phyloP scores from a whole-genome alignment of 1,140 invertebrate species.

The Apis cerana region DNA sequence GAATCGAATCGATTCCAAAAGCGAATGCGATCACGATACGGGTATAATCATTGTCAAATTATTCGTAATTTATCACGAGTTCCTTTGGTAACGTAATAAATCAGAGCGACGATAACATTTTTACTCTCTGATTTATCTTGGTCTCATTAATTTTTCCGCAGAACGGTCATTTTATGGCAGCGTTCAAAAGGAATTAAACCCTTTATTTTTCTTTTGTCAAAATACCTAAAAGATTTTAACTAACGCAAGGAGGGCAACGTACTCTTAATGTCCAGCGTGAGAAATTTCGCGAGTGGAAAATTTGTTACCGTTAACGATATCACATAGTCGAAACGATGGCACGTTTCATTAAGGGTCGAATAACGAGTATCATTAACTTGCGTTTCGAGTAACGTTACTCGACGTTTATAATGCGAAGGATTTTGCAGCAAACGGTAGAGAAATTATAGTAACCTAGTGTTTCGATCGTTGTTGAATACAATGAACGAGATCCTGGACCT shows the following conservation, averaged over 20 bases:
- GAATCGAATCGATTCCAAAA: too few relatives aligned
- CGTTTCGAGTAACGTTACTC: neutral
- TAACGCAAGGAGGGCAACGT: neutral
- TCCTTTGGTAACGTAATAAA: too few relatives aligned
- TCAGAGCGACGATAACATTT: too few relatives aligned
- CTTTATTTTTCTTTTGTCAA: too few relatives aligned
- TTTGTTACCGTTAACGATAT: constrained; percentile 54
- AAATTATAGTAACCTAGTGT: constrained; percentile 26
- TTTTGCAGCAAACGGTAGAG: constrained; percentile 8
- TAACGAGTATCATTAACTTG: constrained; percentile 39
- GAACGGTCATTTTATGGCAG: too few relatives aligned
- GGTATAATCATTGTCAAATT: too few relatives aligned
- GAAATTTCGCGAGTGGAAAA: constrained; percentile 30
- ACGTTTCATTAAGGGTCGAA: constrained; percentile 16
- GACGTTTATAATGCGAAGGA: constrained; percentile 14
- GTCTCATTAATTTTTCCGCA: too few relatives aligned
- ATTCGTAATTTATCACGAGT: too few relatives aligned
- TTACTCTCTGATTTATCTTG: too few relatives aligned
- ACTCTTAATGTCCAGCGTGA: constrained; percentile 48
- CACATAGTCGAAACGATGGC: constrained; percentile 20
- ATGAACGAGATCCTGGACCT: neutral
- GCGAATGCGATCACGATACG: too few relatives aligned
- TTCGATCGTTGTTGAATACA: constrained; percentile 23
- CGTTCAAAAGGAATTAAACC: too few relatives aligned
- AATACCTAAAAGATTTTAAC: too few relatives aligned